Evolutionary conservation across 2,888 invertebrate species (phyloP).

Genomic region (Caenorhabditis drosophilae): DNA sequence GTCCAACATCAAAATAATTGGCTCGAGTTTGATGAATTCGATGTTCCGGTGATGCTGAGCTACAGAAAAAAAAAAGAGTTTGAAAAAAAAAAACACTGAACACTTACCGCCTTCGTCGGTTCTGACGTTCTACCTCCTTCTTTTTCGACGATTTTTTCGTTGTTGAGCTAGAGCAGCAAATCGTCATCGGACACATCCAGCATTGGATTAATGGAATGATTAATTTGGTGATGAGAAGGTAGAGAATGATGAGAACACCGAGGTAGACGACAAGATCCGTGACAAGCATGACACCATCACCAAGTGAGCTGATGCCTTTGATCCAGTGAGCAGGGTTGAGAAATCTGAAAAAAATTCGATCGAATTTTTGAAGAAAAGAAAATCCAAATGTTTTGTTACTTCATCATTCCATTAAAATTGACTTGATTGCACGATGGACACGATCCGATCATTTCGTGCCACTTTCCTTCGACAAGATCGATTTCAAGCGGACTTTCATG

Average conservation of each 20-base stretch:
- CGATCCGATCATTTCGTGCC: conserved; percentile 49
- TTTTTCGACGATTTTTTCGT: conserved; percentile 3
- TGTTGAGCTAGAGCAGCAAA: conserved; percentile 4
- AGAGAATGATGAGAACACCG: conserved; percentile 40
- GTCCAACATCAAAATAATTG: no score
- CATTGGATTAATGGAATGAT: conserved; percentile 52
- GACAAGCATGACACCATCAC: conserved; percentile 52
- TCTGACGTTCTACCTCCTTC: background rate
- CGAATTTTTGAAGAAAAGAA: no score
- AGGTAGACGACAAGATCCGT: conserved; percentile 54
- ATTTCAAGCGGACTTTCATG: conserved; percentile 52
- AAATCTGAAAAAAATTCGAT: conserved; percentile 11
- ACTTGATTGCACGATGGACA: conserved; percentile 65
- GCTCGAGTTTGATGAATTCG: no score
- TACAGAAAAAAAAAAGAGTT: no score
- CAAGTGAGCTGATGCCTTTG: conserved; percentile 55
- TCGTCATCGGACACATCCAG: conserved; percentile 45
- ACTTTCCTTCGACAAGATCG: conserved; percentile 48
- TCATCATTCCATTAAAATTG: conserved; percentile 47
- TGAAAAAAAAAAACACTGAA: no score
- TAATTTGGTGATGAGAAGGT: conserved; percentile 54
- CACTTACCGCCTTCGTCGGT: background rate
- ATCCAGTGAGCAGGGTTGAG: conserved; percentile 60
- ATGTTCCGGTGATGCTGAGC: no score
- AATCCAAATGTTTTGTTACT: no score